Evolutionary conservation across 35 echinoderm and acorn worm genomes (phyloP), one percentile per base, ranked within the genome.

Genomic region (Lytechinus variegatus): DNA sequence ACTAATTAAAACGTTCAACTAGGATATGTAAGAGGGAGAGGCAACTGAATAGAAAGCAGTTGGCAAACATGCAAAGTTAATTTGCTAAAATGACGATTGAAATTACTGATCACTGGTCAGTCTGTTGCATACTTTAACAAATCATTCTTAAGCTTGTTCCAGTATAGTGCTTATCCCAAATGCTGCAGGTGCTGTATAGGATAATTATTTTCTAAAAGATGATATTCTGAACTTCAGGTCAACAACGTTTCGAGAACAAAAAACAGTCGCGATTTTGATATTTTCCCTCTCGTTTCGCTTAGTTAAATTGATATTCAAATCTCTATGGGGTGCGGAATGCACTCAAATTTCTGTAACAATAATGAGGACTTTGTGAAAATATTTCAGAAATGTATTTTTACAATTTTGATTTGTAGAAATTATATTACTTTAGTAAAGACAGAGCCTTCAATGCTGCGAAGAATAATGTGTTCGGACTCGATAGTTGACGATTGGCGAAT

Each of bases 261-360:
- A 79, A 79, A 0, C 66, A 24, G n/a, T 79, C 66, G 66, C 66
- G 66, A 79, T 16, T 79, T 24, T n/a, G 52, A 28, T 90, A 7
- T 90, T 90, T 90, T 12, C 29, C 29, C 28, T 57, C 27, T 57
- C 92, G 92, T 57, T 27, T 93, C 92, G 92, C 54, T 54, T 93
- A 56, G 92, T 93, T 57, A 57, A 52, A 55, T 93, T 57, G 92
- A 57, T 27, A 93, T 54, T 56, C 28, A 27, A 57, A 93, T 93
- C 27, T 93, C 92, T 56, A 27, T 3, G 27, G 55, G 55, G 27
- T 93, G 54, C 92, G 92, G 92, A 56, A 93, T 93, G 92, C 92
- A 93, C 13, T 54, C 54, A 93, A 93, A 56, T 93, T 93, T 93
- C 54, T 93, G 53, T 54, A 93, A 93, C 92, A 93, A 93, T 93